These are phyloP conservation scores for Blastobasis lacticolella DNA, from an alignment of 2,888 invertebrate species.

Conservation along the genomic window DNA sequence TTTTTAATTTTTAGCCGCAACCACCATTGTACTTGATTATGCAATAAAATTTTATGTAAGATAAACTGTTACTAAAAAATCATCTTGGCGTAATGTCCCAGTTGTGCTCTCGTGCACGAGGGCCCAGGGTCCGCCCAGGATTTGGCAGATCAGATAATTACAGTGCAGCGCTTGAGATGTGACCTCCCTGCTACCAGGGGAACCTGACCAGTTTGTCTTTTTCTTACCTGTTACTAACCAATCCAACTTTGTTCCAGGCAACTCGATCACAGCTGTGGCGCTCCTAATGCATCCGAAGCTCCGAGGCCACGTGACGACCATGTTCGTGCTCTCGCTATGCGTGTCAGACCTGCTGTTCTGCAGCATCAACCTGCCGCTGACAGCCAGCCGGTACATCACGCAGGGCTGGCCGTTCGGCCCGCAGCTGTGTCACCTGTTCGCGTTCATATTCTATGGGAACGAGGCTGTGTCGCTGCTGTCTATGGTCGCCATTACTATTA, in stretches of 20 bases:
- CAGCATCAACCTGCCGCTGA: conserved; percentile 87
- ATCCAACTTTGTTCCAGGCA: conserved; percentile 75
- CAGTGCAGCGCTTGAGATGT: too few relatives aligned
- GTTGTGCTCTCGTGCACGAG: too few relatives aligned
- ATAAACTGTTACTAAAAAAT: too few relatives aligned
- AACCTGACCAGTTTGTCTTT: too few relatives aligned
- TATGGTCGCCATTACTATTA: conserved; percentile 92
- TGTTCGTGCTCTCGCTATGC: conserved; percentile 90
- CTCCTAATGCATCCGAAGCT: conserved; percentile 85
- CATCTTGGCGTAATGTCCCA: too few relatives aligned
- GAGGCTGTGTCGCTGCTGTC: conserved; percentile 90
- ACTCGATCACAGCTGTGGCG: conserved; percentile 86
- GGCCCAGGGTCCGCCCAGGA: too few relatives aligned
- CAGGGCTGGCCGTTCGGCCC: conserved; percentile 88
- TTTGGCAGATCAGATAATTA: too few relatives aligned
- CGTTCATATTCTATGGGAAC: conserved; percentile 91
- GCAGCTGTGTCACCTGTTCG: conserved; percentile 86
- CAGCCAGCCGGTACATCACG: conserved; percentile 86
- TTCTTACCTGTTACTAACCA: background rate
- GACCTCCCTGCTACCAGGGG: too few relatives aligned
- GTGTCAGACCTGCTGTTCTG: conserved; percentile 91
- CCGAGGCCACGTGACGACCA: conserved; percentile 88
- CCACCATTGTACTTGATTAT: too few relatives aligned
- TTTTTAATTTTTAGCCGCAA: too few relatives aligned
- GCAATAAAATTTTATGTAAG: too few relatives aligned